phyloP scores from a whole-genome alignment of 2,797 vertebrate genomes.

The Remorina albescens region DNA sequence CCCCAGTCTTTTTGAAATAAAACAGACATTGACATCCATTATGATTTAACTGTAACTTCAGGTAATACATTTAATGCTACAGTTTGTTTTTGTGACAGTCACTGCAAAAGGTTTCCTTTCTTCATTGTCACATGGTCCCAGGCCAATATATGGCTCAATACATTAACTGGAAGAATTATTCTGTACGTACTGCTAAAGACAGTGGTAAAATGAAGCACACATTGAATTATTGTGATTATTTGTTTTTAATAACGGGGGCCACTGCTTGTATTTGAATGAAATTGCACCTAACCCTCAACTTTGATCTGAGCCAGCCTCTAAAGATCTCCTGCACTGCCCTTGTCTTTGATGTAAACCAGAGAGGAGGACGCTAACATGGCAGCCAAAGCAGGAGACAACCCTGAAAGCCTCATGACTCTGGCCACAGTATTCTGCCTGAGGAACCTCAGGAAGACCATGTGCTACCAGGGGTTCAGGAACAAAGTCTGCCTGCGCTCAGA shows the following conservation, averaged over 20 bases:
- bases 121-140: neutral
- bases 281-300: neutral
- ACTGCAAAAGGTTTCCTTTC: neutral
- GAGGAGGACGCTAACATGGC: conserved; percentile 86
- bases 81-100: neutral
- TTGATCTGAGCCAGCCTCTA: neutral
- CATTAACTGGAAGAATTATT: neutral
- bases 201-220: neutral
- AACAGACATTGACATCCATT: neutral
- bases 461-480: conserved; percentile 91
- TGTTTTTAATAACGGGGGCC: too few relatives aligned
- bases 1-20: neutral
- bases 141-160: too few relatives aligned
- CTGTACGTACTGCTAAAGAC: neutral
- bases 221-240: neutral
- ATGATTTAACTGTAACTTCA: neutral
- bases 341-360: conserved; percentile 59
- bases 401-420: conserved; percentile 93
- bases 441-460: conserved; percentile 95
- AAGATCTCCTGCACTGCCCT: conserved; percentile 63
- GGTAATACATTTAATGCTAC: neutral
- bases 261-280: neutral
- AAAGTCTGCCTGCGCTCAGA: conserved; percentile 91
- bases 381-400: conserved; percentile 92
- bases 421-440: conserved; percentile 94